These are phyloP conservation scores for Connochaetes taurinus DNA, from an alignment of 2,113 vertebrate genomes.

Conservation along the genomic window DNA sequence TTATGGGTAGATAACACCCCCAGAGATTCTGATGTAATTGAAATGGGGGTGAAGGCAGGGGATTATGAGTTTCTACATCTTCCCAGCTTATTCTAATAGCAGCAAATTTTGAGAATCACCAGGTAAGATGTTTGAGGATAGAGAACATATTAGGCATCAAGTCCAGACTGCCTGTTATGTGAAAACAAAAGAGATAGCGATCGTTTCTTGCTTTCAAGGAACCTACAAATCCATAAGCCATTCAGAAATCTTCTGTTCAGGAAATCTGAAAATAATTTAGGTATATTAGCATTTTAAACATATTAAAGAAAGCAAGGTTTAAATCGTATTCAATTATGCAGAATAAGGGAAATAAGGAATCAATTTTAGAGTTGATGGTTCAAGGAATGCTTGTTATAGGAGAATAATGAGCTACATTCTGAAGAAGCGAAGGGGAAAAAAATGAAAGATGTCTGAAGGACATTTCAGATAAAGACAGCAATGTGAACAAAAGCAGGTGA, in stretches of 20 bases:
- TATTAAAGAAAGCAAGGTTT: background rate
- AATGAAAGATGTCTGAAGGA: background rate
- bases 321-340: background rate
- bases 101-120: background rate
- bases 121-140: background rate
- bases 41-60: background rate
- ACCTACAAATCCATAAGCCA: background rate
- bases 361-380: background rate
- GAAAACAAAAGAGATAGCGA: background rate
- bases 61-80: background rate
- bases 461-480: background rate
- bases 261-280: conserved; percentile 1
- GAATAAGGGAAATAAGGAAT: background rate
- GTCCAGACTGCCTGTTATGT: background rate
- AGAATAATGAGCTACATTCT: background rate
- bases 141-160: background rate
- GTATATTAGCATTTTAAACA: conserved; percentile 6
- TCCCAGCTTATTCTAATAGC: background rate
- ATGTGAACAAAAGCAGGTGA: background rate
- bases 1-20: background rate
- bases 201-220: background rate
- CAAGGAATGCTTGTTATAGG: background rate
- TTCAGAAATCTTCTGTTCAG: background rate
- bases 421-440: background rate
- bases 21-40: background rate